These are phyloP conservation scores for Falco cherrug DNA, from an alignment of 2,797 vertebrate species.

Conservation along the genomic window DNA sequence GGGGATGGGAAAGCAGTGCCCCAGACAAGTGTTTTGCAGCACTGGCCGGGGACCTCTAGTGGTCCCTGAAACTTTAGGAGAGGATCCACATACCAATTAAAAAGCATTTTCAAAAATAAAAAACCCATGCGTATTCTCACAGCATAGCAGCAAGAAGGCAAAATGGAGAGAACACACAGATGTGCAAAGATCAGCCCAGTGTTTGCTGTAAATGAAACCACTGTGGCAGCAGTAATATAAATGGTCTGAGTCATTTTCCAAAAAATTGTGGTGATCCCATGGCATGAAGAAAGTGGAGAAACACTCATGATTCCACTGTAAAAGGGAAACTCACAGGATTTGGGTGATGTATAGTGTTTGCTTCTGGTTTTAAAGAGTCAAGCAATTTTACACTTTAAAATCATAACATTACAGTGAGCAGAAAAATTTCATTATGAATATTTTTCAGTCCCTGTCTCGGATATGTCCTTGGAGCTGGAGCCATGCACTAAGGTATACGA, in stretches of 20 bases:
- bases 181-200: neutral
- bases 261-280: neutral
- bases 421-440: neutral
- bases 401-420: neutral
- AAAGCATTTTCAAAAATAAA: neutral
- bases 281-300: neutral
- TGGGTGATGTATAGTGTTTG: neutral
- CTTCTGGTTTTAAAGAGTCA: neutral
- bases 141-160: neutral
- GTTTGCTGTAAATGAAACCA: neutral
- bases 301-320: too few species aligned
- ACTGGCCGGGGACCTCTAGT: neutral
- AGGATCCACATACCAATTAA: neutral
- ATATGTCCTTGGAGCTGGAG: neutral
- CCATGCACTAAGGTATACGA: neutral
- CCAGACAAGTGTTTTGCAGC: neutral
- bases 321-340: neutral
- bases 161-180: neutral
- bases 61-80: neutral
- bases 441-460: neutral
- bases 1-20: neutral
- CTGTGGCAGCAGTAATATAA: neutral
- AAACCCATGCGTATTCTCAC: rapidly evolving
- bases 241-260: neutral
- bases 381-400: neutral